Conservation (phyloP, 2,888 invertebrate genomes). For the Cantharis rustica region DNA sequence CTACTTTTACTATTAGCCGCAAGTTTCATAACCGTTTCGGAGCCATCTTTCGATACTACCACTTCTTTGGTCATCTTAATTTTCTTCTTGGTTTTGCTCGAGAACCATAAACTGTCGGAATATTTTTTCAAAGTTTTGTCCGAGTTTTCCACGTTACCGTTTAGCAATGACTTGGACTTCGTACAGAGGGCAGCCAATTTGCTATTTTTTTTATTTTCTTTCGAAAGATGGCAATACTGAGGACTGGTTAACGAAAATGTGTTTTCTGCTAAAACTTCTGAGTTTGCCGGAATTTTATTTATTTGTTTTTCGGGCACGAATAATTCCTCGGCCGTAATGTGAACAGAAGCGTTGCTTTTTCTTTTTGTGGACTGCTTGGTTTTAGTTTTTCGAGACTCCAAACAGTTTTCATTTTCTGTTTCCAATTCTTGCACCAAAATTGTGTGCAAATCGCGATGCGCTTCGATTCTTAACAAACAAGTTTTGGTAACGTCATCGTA, state of each 20-base stretch:
- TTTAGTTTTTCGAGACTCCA: not conserved
- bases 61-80: not conserved
- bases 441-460: not conserved
- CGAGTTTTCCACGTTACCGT: not conserved
- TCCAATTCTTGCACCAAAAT: not conserved
- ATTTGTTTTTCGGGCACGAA: conserved; percentile 19
- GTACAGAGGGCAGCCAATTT: not conserved
- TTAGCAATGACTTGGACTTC: not conserved
- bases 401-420: not conserved
- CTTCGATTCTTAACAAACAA: not conserved
- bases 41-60: not conserved
- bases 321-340: conserved; percentile 19
- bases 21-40: not conserved
- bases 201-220: not conserved
- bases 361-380: not conserved
- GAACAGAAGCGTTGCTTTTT: not conserved
- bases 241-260: not conserved
- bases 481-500: not conserved
- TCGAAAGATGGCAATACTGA: not conserved
- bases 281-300: conserved; percentile 11
- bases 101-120: conserved; percentile 13
- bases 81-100: not conserved
- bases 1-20: not conserved
- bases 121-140: not conserved
- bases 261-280: not conserved